phyloP scores from a whole-genome alignment of 2,888 invertebrate species.

The Apotomis turbidana region DNA sequence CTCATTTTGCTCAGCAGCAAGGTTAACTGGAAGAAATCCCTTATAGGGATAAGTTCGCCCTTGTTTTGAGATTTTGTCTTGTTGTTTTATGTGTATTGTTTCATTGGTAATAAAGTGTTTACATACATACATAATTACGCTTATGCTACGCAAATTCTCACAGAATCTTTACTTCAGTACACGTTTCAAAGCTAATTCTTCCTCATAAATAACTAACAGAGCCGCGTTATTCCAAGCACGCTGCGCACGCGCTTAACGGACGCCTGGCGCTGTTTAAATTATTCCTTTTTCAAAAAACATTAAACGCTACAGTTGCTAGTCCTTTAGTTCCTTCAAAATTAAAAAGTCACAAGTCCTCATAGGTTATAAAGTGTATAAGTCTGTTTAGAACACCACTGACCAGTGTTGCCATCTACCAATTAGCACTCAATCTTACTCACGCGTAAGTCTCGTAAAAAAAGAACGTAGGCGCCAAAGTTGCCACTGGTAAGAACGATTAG shows the following conservation, averaged over 20 bases:
- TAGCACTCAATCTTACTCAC: constrained; percentile 35
- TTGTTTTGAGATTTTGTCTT: no score
- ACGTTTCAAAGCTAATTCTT: constrained; percentile 27
- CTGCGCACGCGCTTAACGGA: constrained; percentile 26
- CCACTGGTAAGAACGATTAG: constrained; percentile 4
- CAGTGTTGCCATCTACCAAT: constrained; percentile 21
- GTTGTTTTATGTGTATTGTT: no score
- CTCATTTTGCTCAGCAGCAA: no score
- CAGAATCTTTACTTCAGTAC: constrained; percentile 2
- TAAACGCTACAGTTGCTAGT: constrained; percentile 17
- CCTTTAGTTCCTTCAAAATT: not conserved
- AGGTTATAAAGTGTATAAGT: not conserved
- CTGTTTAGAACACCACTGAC: not conserved
- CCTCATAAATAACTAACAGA: constrained; percentile 30
- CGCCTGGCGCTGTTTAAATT: constrained; percentile 22
- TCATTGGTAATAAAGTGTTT: no score
- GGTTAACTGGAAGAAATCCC: no score
- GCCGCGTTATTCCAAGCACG: constrained; percentile 27
- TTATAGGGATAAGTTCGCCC: no score
- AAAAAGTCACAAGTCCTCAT: not conserved
- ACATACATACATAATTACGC: not conserved
- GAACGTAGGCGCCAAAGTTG: constrained; percentile 3
- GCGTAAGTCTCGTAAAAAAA: constrained; percentile 8
- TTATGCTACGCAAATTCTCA: constrained; percentile 4
- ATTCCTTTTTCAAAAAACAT: constrained; percentile 16